Evolutionary conservation across 2,797 vertebrate genomes (phyloP).

Genomic region (Clarias laeviceps): DNA sequence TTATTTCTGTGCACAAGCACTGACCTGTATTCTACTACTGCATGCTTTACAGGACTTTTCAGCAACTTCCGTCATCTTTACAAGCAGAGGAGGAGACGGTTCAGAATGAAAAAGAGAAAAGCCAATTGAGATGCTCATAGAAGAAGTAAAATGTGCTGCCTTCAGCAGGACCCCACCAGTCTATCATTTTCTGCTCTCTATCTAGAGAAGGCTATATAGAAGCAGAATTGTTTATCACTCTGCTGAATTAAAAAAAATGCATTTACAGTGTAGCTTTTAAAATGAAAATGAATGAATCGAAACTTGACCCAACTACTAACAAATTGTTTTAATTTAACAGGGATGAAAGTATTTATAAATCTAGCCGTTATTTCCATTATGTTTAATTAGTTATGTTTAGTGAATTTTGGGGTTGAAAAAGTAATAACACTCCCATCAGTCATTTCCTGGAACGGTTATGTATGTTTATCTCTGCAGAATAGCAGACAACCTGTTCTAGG

Average conservation of each 20-base stretch:
- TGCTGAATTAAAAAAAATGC: slow-evolving; percentile 37
- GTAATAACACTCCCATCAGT: neutral
- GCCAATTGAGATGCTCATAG: slow-evolving; percentile 69
- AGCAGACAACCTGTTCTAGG: slow-evolving; percentile 26
- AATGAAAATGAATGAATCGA: too few relatives aligned
- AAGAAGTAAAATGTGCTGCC: neutral
- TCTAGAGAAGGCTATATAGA: slow-evolving; percentile 16
- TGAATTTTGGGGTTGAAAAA: neutral
- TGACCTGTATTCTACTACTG: neutral
- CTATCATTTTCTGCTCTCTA: neutral
- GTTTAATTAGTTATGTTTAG: slow-evolving; percentile 8
- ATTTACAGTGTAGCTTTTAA: slow-evolving; percentile 41
- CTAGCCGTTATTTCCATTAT: neutral
- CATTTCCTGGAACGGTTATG: slow-evolving; percentile 18
- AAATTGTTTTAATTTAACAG: neutral
- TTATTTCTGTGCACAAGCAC: neutral
- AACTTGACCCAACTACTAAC: neutral
- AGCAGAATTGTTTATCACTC: slow-evolving; percentile 1
- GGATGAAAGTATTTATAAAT: slow-evolving; percentile 35
- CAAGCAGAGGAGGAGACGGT: slow-evolving; percentile 88
- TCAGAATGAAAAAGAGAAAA: slow-evolving; percentile 90
- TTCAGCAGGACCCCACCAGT: neutral
- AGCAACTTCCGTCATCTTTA: slow-evolving; percentile 90
- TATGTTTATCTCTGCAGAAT: slow-evolving; percentile 23
- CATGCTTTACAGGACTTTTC: slow-evolving; percentile 75